These are phyloP conservation scores for Prosopocoilus inquinatus DNA, from an alignment of 2,888 invertebrate species.

Conservation along the genomic window DNA sequence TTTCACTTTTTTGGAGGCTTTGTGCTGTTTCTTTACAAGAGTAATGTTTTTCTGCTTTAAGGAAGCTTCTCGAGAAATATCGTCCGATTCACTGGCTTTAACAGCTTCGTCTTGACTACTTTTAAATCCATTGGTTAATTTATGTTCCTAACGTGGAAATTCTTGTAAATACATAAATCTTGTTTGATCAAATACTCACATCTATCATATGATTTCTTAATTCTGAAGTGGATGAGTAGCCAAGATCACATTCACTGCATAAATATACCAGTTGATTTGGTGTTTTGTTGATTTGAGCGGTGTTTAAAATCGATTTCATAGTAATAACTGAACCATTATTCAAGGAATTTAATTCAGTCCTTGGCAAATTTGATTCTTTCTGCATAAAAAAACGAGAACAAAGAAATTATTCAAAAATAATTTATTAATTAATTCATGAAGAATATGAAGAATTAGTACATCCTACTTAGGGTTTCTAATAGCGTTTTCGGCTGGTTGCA, in stretches of 20 bases:
- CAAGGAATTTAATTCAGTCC: too few species aligned
- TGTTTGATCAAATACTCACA: conserved; percentile 34
- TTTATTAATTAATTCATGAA: too few species aligned
- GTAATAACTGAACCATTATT: too few species aligned
- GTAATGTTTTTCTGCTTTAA: conserved; percentile 13
- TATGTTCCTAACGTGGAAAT: conserved; percentile 24
- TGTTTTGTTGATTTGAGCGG: conserved; percentile 26
- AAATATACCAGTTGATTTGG: conserved; percentile 45
- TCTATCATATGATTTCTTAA: conserved; percentile 56
- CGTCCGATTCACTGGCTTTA: conserved; percentile 8
- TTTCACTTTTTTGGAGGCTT: conserved; percentile 37
- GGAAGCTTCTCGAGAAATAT: neutral
- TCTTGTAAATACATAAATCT: neutral
- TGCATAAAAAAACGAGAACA: too few species aligned
- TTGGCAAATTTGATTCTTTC: too few species aligned
- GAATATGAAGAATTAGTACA: too few species aligned
- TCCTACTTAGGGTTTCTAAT: too few species aligned
- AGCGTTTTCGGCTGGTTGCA: too few species aligned
- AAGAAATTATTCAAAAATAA: too few species aligned
- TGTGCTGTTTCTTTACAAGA: conserved; percentile 37
- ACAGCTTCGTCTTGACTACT: conserved; percentile 14
- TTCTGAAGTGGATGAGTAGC: conserved; percentile 51
- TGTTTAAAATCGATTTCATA: conserved; percentile 33
- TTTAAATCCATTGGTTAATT: conserved; percentile 22
- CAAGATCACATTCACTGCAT: conserved; percentile 54